Evolutionary conservation across 2,888 invertebrate genomes (phyloP).

Genomic region (Oeneis ivallda): DNA sequence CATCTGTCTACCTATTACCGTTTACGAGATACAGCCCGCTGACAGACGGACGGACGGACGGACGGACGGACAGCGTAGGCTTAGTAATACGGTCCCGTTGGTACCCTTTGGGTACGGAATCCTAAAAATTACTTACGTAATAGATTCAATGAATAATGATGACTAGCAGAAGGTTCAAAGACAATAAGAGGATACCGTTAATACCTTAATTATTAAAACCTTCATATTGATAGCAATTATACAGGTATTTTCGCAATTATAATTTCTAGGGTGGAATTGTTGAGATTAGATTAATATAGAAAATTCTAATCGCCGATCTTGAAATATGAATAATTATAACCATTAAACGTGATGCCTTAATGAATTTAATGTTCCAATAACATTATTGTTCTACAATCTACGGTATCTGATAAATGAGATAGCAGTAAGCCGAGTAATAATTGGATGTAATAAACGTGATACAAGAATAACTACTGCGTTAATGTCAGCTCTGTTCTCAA

Average conservation of each 20-base stretch:
- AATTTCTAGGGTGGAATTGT: not conserved
- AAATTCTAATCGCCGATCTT: constrained; percentile 19
- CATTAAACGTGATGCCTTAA: not conserved
- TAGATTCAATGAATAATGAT: not conserved
- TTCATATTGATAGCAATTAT: not conserved
- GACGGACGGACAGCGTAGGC: no score
- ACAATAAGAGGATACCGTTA: no score
- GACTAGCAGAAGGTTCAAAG: not conserved
- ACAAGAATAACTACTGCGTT: constrained; percentile 3
- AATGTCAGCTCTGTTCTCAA: constrained; percentile 1
- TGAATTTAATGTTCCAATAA: constrained; percentile 9
- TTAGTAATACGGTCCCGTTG: no score
- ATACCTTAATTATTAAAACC: constrained; percentile 8
- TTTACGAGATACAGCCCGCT: no score
- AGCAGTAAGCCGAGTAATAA: not conserved
- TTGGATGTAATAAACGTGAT: not conserved
- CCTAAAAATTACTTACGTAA: not conserved
- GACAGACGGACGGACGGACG: no score
- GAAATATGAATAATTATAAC: not conserved
- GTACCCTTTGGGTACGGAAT: no score
- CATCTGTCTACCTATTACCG: no score
- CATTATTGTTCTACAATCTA: constrained; percentile 7
- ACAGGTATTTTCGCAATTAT: constrained; percentile 9
- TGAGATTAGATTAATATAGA: not conserved
- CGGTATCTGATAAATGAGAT: constrained; percentile 5